Conservation (phyloP, 2,888 invertebrate genomes). For the Macrophya annulata region DNA sequence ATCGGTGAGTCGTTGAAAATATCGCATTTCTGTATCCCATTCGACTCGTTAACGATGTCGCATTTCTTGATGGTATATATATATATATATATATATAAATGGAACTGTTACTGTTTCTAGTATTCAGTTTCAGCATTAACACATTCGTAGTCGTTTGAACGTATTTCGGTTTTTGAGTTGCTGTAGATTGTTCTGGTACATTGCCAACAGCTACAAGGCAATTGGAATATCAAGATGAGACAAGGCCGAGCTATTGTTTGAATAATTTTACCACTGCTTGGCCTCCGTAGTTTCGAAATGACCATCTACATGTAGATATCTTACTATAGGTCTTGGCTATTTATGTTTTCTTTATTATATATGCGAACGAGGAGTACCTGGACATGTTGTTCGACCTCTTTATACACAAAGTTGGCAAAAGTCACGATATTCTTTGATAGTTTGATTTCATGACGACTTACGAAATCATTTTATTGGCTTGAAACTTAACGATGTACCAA, state of each 20-base stretch:
- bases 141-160: conserved; percentile 18
- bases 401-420: not conserved
- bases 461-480: not conserved
- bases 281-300: conserved; percentile 29
- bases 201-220: conserved; percentile 45
- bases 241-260: conserved; percentile 46
- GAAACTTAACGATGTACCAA: not conserved
- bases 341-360: not conserved
- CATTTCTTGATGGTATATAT: not conserved
- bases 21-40: conserved; percentile 32
- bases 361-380: not conserved
- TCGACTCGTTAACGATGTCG: conserved; percentile 31
- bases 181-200: conserved; percentile 42
- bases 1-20: not conserved
- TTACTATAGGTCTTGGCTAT: conserved; percentile 33
- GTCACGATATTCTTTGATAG: conserved; percentile 3
- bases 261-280: conserved; percentile 38
- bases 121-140: not conserved
- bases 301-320: conserved; percentile 16
- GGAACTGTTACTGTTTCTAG: not conserved
- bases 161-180: conserved; percentile 38
- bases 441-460: not conserved
- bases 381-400: not conserved
- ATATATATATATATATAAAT: not conserved
- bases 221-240: conserved; percentile 40